Evolutionary conservation across 2,888 invertebrate genomes (phyloP), one percentile per base, ranked within the genome.

Genomic region (Euzophera pinguis): DNA sequence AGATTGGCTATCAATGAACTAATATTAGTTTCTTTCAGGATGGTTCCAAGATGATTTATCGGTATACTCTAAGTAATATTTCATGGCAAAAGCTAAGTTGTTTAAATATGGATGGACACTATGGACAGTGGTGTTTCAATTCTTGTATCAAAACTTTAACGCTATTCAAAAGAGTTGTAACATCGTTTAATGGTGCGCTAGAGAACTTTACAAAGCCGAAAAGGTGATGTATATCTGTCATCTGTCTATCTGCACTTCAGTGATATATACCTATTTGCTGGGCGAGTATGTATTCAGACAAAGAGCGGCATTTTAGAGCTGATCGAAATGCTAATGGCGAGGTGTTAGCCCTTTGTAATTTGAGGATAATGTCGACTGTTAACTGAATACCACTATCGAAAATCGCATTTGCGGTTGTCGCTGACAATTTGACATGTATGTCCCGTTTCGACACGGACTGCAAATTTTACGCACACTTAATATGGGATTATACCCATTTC

Each of bases 321-420:
- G 8, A 22, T 47, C 49, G 50, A 57, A 65, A 65, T 69, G 71
- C 70, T 81, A 81, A 80, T 78, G 76, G 71, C 66, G 65, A 69
- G 64, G 67, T 69, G 67, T 68, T 70, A 69, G 75, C 74, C 76
- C 78, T 74, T 73, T 72, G 75, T 81, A 78, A 81, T 81, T 80
- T 73, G 71, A 63, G 70, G 62, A 71, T 78, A 78, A 80, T 80
- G 79, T 72, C 68, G 68, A 64, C 76, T 70, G 78, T 76, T 74
- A 75, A 71, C 73, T 64, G 61, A 62, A 69, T 67, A 68, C 60
- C 58, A 52, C 57, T 60, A 63, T 70, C 62, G 63, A 66, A 67
- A 59, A 63, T 66, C 66, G 67, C 71, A 67, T 72, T 70, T 69
- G 71, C 71, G 59, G 61, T 61, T 59, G 57, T 63, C 60, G 64